Evolutionary conservation across 2,113 vertebrate species (phyloP).

Genomic region (Guaruba guarouba): DNA sequence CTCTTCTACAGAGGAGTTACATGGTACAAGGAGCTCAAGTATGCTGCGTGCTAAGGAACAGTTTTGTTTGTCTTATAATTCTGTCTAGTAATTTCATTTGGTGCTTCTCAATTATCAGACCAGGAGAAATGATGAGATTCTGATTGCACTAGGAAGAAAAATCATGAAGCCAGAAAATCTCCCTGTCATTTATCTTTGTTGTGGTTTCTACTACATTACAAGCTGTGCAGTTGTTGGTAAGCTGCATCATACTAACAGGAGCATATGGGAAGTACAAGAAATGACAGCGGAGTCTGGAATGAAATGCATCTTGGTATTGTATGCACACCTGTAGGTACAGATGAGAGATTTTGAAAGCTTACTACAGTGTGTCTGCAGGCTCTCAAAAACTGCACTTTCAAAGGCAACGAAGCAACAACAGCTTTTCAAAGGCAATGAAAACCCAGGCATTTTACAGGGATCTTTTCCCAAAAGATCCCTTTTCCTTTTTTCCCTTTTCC

Average conservation of each 20-base stretch:
- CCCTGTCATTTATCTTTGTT: rapidly evolving
- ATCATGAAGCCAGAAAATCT: background rate
- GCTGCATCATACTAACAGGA: background rate
- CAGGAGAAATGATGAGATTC: background rate
- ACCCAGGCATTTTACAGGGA: background rate
- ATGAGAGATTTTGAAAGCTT: background rate
- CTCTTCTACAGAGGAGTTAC: background rate
- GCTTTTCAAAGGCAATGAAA: background rate
- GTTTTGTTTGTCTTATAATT: background rate
- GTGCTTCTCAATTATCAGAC: background rate
- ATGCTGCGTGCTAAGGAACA: rapidly evolving
- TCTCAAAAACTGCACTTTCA: background rate
- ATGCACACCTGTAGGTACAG: background rate
- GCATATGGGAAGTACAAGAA: background rate
- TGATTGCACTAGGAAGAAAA: background rate
- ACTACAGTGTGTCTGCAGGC: background rate
- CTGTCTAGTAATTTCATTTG: background rate
- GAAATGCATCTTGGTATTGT: background rate
- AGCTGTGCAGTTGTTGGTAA: background rate
- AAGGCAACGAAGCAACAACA: background rate
- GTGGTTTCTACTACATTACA: background rate
- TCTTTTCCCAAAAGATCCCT: background rate
- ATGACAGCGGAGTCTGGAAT: background rate
- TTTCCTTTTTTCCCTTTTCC: background rate
- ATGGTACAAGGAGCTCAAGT: background rate